phyloP scores from a whole-genome alignment of 2,113 vertebrate genomes.

The Rutilus rutilus region DNA sequence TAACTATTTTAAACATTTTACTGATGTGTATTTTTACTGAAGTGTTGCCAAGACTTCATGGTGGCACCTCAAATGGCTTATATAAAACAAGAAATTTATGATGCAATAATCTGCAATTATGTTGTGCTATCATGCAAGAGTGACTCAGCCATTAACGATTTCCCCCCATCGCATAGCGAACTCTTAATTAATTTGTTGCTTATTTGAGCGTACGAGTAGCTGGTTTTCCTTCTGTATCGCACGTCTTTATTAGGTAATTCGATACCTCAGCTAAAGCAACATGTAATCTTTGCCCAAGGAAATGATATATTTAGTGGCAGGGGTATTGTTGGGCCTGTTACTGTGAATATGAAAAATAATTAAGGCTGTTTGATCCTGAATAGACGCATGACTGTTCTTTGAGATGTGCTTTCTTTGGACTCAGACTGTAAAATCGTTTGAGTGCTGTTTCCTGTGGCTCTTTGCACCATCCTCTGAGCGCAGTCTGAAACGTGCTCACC shows the following conservation, averaged over 20 bases:
- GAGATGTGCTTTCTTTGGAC: slow-evolving; percentile 65
- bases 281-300: slow-evolving; percentile 79
- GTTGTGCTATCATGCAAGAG: slow-evolving; percentile 42
- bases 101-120: slow-evolving; percentile 53
- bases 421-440: slow-evolving; percentile 74
- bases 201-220: slow-evolving; percentile 70
- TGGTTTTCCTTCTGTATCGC: slow-evolving; percentile 67
- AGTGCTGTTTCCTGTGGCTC: slow-evolving; percentile 63
- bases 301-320: slow-evolving; percentile 70
- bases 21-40: background rate
- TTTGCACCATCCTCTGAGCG: slow-evolving; percentile 51
- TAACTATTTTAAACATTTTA: slow-evolving; percentile 21
- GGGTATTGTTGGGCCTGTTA: slow-evolving; percentile 72
- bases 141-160: slow-evolving; percentile 52
- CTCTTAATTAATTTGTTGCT: slow-evolving; percentile 75
- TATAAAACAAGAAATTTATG: slow-evolving; percentile 42
- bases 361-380: slow-evolving; percentile 75
- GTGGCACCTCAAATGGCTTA: slow-evolving; percentile 26
- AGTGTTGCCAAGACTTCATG: slow-evolving; percentile 33
- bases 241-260: slow-evolving; percentile 75
- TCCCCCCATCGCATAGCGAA: slow-evolving; percentile 35
- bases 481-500: slow-evolving; percentile 64
- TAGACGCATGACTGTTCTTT: slow-evolving; percentile 68
- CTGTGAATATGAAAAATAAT: slow-evolving; percentile 79
- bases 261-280: slow-evolving; percentile 69